These are phyloP conservation scores for Pammene fasciana DNA, from an alignment of 2,888 invertebrate genomes.

Conservation along the genomic window DNA sequence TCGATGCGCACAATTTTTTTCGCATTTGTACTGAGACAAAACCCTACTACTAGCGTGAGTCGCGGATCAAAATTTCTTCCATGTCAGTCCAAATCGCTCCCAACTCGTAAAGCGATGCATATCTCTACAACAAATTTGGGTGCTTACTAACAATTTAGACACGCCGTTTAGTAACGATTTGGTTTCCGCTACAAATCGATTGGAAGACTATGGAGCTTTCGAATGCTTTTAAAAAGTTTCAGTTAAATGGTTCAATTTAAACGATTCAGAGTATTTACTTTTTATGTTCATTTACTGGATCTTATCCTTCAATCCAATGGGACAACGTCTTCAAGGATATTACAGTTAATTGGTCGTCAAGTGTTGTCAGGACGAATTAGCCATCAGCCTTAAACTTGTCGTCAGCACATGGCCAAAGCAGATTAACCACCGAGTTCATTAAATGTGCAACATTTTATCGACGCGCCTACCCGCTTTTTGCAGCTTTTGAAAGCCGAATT, in stretches of 20 bases:
- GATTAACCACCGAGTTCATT: constrained; percentile 31
- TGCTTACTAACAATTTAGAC: constrained; percentile 56
- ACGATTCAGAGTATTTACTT: constrained; percentile 1
- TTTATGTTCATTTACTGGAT: constrained; percentile 2
- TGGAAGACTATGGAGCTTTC: background rate
- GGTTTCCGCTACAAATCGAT: constrained; percentile 2
- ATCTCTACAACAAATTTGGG: constrained; percentile 53
- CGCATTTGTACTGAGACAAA: too few species aligned
- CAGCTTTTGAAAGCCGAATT: constrained; percentile 28
- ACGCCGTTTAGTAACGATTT: constrained; percentile 48
- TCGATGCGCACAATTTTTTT: too few species aligned
- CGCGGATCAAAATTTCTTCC: constrained; percentile 52
- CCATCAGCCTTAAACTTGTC: constrained; percentile 32
- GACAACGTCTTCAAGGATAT: constrained; percentile 16
- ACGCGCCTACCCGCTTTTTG: constrained; percentile 19
- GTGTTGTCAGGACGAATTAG: constrained; percentile 10
- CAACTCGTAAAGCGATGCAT: constrained; percentile 54
- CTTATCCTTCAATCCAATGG: constrained; percentile 16
- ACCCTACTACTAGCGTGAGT: constrained; percentile 39
- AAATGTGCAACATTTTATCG: constrained; percentile 38
- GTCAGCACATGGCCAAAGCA: constrained; percentile 23
- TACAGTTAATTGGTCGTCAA: constrained; percentile 22
- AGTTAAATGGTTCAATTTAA: background rate
- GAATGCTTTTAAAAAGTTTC: background rate
- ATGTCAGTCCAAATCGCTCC: constrained; percentile 57